Conservation (phyloP, 2,797 vertebrate species). For the Gouania willdenowi region DNA sequence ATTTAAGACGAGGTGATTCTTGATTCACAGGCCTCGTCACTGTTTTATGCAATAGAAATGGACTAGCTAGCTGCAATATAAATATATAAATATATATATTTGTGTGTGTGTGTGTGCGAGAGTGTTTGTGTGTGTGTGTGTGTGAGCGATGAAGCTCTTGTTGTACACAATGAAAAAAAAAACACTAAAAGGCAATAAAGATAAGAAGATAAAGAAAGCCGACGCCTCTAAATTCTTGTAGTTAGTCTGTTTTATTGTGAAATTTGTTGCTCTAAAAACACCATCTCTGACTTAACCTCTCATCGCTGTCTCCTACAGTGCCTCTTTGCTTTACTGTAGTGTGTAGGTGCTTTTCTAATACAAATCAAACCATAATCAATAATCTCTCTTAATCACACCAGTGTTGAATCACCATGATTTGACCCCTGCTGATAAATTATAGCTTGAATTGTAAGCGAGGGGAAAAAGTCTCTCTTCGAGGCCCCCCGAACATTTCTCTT, state of each 20-base stretch:
- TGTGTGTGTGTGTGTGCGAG: no score
- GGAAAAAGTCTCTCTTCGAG: constrained; percentile 36
- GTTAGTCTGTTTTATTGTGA: constrained; percentile 71
- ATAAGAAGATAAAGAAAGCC: constrained; percentile 75
- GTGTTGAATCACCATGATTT: constrained; percentile 73
- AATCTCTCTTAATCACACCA: constrained; percentile 59
- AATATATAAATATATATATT: constrained; percentile 10
- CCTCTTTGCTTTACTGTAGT: constrained; percentile 85
- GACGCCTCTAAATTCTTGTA: constrained; percentile 74
- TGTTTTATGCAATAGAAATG: constrained; percentile 75
- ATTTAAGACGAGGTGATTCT: constrained; percentile 67
- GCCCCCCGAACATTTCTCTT: constrained; percentile 45
- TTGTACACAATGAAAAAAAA: constrained; percentile 68
- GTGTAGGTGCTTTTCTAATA: constrained; percentile 84
- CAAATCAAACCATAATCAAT: constrained; percentile 75
- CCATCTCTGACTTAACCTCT: constrained; percentile 94
- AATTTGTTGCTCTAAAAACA: constrained; percentile 81
- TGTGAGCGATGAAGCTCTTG: constrained; percentile 64
- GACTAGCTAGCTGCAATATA: constrained; percentile 66
- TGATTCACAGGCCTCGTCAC: constrained; percentile 58
- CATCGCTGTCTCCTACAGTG: constrained; percentile 87
- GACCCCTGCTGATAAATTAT: constrained; percentile 95
- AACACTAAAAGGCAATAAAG: constrained; percentile 98
- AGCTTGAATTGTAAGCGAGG: constrained; percentile 46
- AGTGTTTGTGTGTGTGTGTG: constrained; percentile 24